Conservation (phyloP, 35 echinoderm and acorn worm species). For the Acanthaster planci region DNA sequence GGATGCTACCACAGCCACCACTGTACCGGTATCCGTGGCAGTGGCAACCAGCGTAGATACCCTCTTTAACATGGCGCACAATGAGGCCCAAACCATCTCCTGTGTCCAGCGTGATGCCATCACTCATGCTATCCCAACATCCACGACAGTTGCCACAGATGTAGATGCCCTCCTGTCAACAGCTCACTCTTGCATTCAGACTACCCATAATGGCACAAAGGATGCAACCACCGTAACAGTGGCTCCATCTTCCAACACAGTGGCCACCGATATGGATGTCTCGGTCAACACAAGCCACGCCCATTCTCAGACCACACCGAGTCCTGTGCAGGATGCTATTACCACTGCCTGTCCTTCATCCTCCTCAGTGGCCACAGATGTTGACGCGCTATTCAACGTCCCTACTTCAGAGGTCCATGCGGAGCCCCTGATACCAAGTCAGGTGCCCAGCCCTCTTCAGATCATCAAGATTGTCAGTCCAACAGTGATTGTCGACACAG, state of each 20-base stretch:
- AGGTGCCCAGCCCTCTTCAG: slow-evolving; percentile 48
- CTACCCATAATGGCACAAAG: not conserved
- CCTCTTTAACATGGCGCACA: slow-evolving; percentile 18
- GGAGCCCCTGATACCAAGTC: slow-evolving; percentile 67
- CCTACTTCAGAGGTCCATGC: slow-evolving; percentile 75
- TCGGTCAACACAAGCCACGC: slow-evolving; percentile 8
- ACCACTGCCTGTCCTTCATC: not conserved
- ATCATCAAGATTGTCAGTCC: not conserved
- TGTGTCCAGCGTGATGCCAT: slow-evolving; percentile 17
- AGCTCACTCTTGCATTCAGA: slow-evolving; percentile 77
- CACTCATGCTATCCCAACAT: not conserved
- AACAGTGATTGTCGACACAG: not conserved
- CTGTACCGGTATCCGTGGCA: slow-evolving; percentile 11
- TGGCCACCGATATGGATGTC: slow-evolving; percentile 27
- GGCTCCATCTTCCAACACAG: slow-evolving; percentile 16
- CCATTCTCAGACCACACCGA: slow-evolving; percentile 1
- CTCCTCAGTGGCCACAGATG: slow-evolving; percentile 29
- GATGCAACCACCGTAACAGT: slow-evolving; percentile 18
- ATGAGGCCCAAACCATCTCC: not conserved
- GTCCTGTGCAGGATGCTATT: not conserved
- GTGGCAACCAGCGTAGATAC: slow-evolving; percentile 22
- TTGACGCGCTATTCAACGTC: slow-evolving; percentile 69
- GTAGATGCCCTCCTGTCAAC: slow-evolving; percentile 79
- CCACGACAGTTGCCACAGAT: slow-evolving; percentile 25
- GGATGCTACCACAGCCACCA: not conserved